phyloP scores from a whole-genome alignment of 30 jellyfish, hydroid and myxozoan genomes.

The Rhopilema esculentum region DNA sequence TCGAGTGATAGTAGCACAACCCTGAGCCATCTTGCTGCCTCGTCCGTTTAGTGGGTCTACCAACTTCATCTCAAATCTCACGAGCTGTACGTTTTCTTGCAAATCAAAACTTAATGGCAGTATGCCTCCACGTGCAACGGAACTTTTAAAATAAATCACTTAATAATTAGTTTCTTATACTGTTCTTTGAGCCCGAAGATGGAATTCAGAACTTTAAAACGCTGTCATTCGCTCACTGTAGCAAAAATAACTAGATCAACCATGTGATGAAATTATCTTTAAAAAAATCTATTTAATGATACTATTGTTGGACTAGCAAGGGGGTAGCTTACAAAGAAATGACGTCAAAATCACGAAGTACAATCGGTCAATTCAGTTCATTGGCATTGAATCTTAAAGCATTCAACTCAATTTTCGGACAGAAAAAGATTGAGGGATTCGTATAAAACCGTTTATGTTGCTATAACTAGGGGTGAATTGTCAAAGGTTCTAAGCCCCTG shows the following conservation, averaged over 20 bases:
- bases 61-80: neutral
- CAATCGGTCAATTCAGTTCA: no score
- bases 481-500: no score
- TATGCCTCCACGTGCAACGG: neutral
- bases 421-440: no score
- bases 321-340: no score
- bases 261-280: neutral
- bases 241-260: no score
- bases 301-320: neutral
- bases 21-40: neutral
- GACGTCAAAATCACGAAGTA: no score
- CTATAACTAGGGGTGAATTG: no score
- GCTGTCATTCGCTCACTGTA: neutral
- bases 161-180: neutral
- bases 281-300: neutral
- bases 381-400: no score
- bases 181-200: no score
- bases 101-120: neutral
- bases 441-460: no score
- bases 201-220: neutral
- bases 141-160: neutral
- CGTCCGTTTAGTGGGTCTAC: neutral
- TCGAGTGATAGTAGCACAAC: neutral
- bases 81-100: neutral
- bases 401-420: no score